Conservation (phyloP, 2,888 invertebrate species). For the Hirudinaria manillensis region DNA sequence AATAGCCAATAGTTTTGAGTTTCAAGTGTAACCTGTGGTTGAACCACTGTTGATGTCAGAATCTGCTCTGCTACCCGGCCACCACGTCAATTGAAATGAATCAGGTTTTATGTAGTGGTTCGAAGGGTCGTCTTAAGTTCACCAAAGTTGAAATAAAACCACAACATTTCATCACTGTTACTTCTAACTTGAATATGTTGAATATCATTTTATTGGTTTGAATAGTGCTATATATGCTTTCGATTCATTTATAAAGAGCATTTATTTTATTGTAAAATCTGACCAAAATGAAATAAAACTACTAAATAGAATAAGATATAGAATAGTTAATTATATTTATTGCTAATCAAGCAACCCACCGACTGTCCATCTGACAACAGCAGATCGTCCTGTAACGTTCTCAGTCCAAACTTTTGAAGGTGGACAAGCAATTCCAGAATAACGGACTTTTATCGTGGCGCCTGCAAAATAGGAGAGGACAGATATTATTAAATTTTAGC, state of each 20-base stretch:
- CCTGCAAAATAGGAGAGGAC: conserved; percentile 41
- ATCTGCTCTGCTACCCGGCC: conserved; percentile 50
- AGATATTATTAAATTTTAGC: neutral
- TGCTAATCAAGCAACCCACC: conserved; percentile 41
- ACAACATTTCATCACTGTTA: neutral
- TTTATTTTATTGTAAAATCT: no score
- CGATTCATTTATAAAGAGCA: no score
- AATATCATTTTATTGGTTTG: no score
- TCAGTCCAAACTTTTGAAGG: conserved; percentile 53
- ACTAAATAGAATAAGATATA: no score
- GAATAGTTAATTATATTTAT: neutral
- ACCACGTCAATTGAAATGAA: conserved; percentile 54
- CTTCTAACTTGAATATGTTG: neutral
- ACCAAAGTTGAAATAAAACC: no score
- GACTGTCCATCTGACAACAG: conserved; percentile 53
- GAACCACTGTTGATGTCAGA: conserved; percentile 50
- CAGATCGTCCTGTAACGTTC: conserved; percentile 53
- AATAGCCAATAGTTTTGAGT: no score
- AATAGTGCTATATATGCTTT: no score
- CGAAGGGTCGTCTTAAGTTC: conserved; percentile 43
- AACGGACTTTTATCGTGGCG: conserved; percentile 49
- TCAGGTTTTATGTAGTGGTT: conserved; percentile 51
- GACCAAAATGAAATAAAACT: no score
- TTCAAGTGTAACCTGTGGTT: conserved; percentile 43
- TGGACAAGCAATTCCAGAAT: conserved; percentile 51